Evolutionary conservation across 1,140 invertebrate species (phyloP), one percentile per base, ranked within the genome.

Genomic region (Aphis gossypii): DNA sequence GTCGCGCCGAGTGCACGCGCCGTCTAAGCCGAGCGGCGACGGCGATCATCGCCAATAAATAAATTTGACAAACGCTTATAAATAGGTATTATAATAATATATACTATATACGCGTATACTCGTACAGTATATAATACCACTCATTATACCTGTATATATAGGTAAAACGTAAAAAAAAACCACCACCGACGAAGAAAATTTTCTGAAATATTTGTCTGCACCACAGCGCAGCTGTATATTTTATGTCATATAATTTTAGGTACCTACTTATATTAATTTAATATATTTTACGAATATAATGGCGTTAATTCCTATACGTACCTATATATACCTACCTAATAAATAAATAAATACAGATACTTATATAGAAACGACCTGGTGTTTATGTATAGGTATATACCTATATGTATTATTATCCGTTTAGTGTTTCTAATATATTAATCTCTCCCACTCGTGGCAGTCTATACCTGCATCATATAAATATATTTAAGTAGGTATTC

Each of bases 11-110:
- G 48, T 38, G 88, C 51, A 88, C 86, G 48, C 86, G 30, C 44
- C 30, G 86, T 30, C 86, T 6, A 30, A 30, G 44, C 6, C 30
- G 11, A 48, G 44, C 11, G 7, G 82, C 60, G 60, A 5, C 25
- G 44, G 1, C 18, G 25, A 60, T 60, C 38, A 41, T 44, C 89
- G 56, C 89, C 89, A 23, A 90, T 90, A 60, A 90, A 90, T 90
- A 60, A 41, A 30, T 90, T 41, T 30, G 88, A 60, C 88, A 56
- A 56, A 56, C 11, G 35, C 38, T 84, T 23, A 44, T 30, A 87
- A n/a, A 35, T 82, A 82, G 11, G n/a, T 84, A 84, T 84, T 8
- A 84, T 2, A 41, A 20, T 38, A 1, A 38, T 82, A 82, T 30
- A 68, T 68, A 68, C 8, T 25, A 1, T 68, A 23, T 68, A 30